Evolutionary conservation across 2,113 vertebrate species (phyloP).

Genomic region (Acanthisitta chloris): DNA sequence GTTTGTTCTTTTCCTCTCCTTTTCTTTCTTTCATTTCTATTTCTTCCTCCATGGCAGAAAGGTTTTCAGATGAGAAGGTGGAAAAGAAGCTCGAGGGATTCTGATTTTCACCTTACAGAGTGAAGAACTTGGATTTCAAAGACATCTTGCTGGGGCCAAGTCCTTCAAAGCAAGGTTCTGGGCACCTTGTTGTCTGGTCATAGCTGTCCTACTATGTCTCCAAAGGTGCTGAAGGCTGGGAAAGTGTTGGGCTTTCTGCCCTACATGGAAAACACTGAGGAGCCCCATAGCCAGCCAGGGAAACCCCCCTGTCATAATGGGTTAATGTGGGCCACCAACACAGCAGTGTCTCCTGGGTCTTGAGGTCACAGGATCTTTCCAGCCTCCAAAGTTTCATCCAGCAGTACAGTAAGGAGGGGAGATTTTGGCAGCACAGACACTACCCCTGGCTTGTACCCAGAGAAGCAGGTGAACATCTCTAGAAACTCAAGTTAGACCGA

Average conservation of each 20-base stretch:
- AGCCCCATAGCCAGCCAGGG: rapidly evolving
- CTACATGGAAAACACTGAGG: not conserved
- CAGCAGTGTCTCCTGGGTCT: rapidly evolving
- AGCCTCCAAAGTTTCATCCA: not conserved
- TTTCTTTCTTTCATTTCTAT: not conserved
- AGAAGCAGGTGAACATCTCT: not conserved
- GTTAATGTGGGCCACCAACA: not conserved
- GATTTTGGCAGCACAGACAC: not conserved
- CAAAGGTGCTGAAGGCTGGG: not conserved
- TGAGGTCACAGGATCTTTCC: not conserved
- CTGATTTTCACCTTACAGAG: conserved; percentile 72
- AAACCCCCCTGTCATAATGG: rapidly evolving
- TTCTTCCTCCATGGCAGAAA: not conserved
- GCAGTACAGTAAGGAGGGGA: rapidly evolving
- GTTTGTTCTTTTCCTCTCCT: not conserved
- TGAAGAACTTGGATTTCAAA: conserved; percentile 60
- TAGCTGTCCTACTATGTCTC: rapidly evolving
- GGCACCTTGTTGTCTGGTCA: rapidly evolving
- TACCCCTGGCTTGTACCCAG: not conserved
- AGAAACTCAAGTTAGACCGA: not conserved
- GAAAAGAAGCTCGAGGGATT: conserved; percentile 54
- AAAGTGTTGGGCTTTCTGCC: not conserved
- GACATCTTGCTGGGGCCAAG: not conserved
- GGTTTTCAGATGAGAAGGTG: not conserved
- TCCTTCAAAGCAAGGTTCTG: not conserved